Conservation (phyloP, 2,888 invertebrate species). For the Rhingia campestris region DNA sequence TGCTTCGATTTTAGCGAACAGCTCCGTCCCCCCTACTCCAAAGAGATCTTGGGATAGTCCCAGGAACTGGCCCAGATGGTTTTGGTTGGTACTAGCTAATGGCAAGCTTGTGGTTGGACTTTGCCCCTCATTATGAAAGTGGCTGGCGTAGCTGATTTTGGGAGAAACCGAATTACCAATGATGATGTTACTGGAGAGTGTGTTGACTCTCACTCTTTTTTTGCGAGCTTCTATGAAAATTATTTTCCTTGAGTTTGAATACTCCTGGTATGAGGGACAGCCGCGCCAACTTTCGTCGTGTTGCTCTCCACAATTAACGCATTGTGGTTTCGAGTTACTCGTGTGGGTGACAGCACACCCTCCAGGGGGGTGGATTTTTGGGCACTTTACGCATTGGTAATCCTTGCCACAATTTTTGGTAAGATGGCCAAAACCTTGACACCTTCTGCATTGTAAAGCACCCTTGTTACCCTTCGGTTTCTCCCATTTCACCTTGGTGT, state of each 20-base stretch:
- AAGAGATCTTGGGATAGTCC: neutral
- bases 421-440: slow-evolving; percentile 1
- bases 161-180: neutral
- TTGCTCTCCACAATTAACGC: neutral
- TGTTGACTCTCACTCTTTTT: neutral
- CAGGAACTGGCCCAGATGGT: neutral
- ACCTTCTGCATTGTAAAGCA: neutral
- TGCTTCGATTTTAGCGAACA: neutral
- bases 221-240: neutral
- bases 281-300: neutral
- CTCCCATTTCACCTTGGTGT: neutral
- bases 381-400: slow-evolving; percentile 1
- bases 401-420: neutral
- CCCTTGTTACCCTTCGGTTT: slow-evolving; percentile 12
- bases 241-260: too few relatives aligned
- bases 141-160: neutral
- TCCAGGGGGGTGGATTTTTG: neutral
- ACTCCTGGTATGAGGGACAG: too few relatives aligned
- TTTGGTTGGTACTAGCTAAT: neutral
- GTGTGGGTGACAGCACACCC: neutral
- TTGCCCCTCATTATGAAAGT: neutral
- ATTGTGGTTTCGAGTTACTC: neutral
- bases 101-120: neutral
- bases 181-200: neutral
- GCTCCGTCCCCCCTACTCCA: neutral